phyloP scores from a whole-genome alignment of 2,113 vertebrate species.

The Dasyurus viverrinus region DNA sequence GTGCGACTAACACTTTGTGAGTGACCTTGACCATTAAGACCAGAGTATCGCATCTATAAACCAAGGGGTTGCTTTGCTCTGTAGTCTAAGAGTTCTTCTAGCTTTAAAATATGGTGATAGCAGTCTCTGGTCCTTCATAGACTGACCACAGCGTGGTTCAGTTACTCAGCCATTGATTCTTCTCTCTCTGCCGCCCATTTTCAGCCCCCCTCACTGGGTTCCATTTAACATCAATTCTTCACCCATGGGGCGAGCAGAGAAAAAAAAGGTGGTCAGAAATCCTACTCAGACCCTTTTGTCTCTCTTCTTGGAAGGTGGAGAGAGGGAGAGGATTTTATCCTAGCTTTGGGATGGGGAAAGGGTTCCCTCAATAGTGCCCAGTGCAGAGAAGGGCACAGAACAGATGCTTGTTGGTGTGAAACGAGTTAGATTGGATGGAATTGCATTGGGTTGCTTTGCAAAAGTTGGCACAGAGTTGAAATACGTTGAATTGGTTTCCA shows the following conservation, averaged over 20 bases:
- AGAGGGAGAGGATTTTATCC: not conserved
- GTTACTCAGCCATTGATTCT: not conserved
- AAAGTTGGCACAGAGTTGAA: not conserved
- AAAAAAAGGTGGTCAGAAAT: not conserved
- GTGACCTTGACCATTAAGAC: not conserved
- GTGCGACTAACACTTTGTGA: not conserved
- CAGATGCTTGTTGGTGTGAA: not conserved
- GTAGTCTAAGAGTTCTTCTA: not conserved
- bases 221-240: not conserved
- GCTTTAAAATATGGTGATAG: not conserved
- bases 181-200: not conserved
- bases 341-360: not conserved
- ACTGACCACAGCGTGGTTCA: not conserved
- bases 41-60: not conserved
- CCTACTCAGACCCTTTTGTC: not conserved
- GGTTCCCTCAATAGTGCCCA: not conserved
- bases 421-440: not conserved
- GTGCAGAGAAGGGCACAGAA: not conserved
- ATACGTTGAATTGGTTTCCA: not conserved
- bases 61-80: not conserved
- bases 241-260: not conserved
- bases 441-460: not conserved
- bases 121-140: not conserved
- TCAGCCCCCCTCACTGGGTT: not conserved
- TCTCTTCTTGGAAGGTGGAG: not conserved